Percentiles rank a stretch among this genome's conserved stretches.
phyloP scores from a whole-genome alignment of 1,140 invertebrate species.

The Drosophila parabipectinata region DNA sequence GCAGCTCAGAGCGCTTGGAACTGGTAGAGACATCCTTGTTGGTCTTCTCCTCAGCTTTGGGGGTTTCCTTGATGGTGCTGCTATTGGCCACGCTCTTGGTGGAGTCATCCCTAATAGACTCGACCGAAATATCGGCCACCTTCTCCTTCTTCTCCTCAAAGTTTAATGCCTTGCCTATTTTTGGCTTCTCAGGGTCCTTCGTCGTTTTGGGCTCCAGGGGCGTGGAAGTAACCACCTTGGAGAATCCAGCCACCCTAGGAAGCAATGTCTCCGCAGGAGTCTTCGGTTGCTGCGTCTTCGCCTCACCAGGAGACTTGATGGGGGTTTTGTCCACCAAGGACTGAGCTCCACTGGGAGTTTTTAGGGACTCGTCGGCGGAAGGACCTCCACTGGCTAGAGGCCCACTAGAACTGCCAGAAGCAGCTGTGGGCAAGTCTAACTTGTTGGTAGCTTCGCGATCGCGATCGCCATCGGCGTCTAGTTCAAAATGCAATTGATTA shows the following conservation, averaged over 20 bases:
- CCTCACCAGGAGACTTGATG: slow-evolving; percentile 28
- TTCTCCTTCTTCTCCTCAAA: slow-evolving; percentile 56
- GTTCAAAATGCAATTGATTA: slow-evolving; percentile 82
- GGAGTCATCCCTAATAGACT: slow-evolving; percentile 16
- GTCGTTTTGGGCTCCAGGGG: slow-evolving; percentile 47
- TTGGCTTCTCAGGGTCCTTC: slow-evolving; percentile 13
- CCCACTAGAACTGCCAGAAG: slow-evolving; percentile 14
- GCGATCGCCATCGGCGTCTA: slow-evolving; percentile 68
- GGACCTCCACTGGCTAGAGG: slow-evolving; percentile 16
- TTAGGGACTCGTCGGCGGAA: slow-evolving; percentile 47
- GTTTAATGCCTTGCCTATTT: slow-evolving; percentile 50
- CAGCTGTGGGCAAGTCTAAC: slow-evolving; percentile 31
- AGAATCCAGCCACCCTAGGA: slow-evolving; percentile 35
- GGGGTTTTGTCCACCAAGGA: slow-evolving; percentile 35
- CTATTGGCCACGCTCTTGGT: slow-evolving; percentile 15
- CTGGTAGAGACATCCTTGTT: slow-evolving; percentile 31
- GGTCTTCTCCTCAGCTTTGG: slow-evolving; percentile 21
- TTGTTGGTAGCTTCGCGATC: slow-evolving; percentile 38
- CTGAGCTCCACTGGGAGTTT: slow-evolving; percentile 65
- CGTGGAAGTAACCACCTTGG: slow-evolving; percentile 65
- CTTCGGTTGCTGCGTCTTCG: slow-evolving; percentile 6
- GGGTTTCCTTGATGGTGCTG: slow-evolving; percentile 7
- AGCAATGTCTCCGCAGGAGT: slow-evolving; percentile 1
- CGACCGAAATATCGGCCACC: not conserved
- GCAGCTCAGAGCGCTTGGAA: slow-evolving; percentile 79